phyloP scores from a whole-genome alignment of 2,113 vertebrate genomes.

The Gymnorhina tibicen region DNA sequence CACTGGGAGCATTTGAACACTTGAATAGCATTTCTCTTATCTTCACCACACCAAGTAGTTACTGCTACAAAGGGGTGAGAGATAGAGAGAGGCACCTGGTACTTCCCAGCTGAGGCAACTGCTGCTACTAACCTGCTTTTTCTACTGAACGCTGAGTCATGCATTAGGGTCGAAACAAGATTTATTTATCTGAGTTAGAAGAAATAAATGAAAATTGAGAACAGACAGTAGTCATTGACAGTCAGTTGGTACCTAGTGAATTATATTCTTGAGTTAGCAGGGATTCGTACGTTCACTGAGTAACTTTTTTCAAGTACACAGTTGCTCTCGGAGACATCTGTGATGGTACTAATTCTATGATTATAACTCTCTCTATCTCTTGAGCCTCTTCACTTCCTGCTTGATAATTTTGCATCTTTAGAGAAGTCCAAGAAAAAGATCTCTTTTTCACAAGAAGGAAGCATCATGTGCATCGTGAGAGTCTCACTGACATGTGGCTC shows the following conservation, averaged over 20 bases:
- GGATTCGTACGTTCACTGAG: background rate
- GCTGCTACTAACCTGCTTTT: slow-evolving; percentile 1
- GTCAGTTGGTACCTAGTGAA: background rate
- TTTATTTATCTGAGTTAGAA: background rate
- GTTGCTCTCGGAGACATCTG: background rate
- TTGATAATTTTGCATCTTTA: background rate
- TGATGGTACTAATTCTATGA: background rate
- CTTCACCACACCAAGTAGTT: slow-evolving; percentile 20
- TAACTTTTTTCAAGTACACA: background rate
- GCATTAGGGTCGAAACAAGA: background rate
- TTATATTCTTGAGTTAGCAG: background rate
- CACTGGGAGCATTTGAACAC: slow-evolving; percentile 2
- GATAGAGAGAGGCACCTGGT: background rate
- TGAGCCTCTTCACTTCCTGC: background rate
- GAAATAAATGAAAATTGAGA: slow-evolving; percentile 17
- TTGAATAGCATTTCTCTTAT: slow-evolving; percentile 28
- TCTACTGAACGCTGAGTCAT: slow-evolving; percentile 1
- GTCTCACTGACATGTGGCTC: background rate
- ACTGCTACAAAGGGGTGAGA: background rate
- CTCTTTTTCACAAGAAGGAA: background rate
- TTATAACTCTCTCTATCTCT: background rate
- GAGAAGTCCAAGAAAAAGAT: background rate
- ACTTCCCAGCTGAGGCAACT: background rate
- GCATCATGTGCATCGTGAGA: no score
- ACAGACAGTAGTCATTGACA: background rate